Conservation (phyloP, 2,888 invertebrate genomes). For the Dicyrtomina minuta region DNA sequence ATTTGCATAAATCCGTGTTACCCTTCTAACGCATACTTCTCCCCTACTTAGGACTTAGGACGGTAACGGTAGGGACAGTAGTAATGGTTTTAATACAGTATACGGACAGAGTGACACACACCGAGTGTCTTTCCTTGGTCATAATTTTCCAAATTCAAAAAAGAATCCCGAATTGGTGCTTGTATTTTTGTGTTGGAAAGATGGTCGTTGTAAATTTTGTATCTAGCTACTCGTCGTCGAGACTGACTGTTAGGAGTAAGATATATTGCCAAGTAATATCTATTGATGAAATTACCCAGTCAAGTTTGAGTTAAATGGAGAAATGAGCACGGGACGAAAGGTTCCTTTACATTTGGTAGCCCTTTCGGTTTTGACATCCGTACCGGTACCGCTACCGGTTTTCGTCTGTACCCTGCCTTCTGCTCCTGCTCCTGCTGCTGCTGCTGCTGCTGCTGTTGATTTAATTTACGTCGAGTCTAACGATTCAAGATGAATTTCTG, state of each 20-base stretch:
- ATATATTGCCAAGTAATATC: conserved; percentile 25
- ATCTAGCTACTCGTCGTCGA: too few relatives aligned
- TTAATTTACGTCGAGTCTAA: conserved; percentile 16
- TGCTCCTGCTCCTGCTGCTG: not conserved
- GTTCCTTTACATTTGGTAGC: not conserved
- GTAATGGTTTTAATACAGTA: too few relatives aligned
- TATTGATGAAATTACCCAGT: conserved; percentile 26
- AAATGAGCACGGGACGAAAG: conserved; percentile 3
- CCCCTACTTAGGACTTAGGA: not conserved
- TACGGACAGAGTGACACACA: too few relatives aligned
- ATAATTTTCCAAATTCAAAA: too few relatives aligned
- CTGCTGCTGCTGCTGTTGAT: conserved; percentile 14
- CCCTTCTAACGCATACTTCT: too few relatives aligned
- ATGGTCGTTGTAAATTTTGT: not conserved
- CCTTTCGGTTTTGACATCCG: not conserved
- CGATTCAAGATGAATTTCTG: conserved; percentile 25
- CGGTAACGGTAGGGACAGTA: not conserved
- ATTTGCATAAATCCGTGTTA: too few relatives aligned
- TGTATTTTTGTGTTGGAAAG: not conserved
- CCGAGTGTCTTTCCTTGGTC: too few relatives aligned
- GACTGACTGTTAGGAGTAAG: too few relatives aligned
- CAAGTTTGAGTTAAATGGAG: conserved; percentile 19
- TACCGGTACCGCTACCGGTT: not conserved
- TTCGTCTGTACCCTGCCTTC: not conserved
- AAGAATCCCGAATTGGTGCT: not conserved